Conservation (phyloP, 64 coral and sea anemone genomes). For the Dendronephthya gigantea region DNA sequence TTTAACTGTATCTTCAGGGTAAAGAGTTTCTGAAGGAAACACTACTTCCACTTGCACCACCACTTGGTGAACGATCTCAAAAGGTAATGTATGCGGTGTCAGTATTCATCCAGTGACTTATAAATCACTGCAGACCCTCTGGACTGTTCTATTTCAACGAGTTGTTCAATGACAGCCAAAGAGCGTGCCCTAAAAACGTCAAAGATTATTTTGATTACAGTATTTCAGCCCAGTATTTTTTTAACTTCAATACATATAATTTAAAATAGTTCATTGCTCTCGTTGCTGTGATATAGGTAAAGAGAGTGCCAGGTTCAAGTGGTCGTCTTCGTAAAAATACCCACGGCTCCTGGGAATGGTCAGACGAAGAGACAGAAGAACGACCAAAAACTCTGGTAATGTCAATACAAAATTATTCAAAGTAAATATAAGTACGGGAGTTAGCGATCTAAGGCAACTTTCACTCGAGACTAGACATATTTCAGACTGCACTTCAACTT, state of each 20-base stretch:
- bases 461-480: no score
- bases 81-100: neutral
- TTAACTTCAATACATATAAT: no score
- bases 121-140: no score
- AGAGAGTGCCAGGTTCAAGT: conserved; percentile 83
- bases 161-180: no score
- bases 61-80: conserved; percentile 27
- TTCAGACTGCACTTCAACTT: no score
- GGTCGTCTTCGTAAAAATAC: conserved; percentile 70
- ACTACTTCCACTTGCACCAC: conserved; percentile 61
- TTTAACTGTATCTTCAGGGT: conserved; percentile 40
- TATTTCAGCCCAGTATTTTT: no score
- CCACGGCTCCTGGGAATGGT: conserved; percentile 96
- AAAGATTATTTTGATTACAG: no score
- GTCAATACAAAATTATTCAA: neutral
- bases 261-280: neutral
- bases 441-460: no score
- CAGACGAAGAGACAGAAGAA: conserved; percentile 69
- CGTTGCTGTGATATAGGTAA: conserved; percentile 46
- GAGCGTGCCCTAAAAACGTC: no score
- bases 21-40: conserved; percentile 57
- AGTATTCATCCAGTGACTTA: no score
- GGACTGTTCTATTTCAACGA: no score
- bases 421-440: neutral
- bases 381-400: conserved; percentile 13